Conservation (phyloP, 2,797 vertebrate species). For the Caiman crocodilus region DNA sequence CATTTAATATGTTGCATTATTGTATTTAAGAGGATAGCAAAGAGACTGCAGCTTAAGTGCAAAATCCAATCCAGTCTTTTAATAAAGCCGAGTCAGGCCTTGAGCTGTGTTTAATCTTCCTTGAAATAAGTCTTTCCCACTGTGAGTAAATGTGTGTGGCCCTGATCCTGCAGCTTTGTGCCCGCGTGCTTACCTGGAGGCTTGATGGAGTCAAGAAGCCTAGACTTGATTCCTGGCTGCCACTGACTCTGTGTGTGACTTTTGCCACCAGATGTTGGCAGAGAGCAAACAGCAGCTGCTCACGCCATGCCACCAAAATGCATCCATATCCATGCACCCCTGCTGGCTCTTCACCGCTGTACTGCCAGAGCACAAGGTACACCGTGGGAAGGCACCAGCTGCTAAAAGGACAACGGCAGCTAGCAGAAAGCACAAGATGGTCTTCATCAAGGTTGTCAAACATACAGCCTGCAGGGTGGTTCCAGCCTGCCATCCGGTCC, state of each 20-base stretch:
- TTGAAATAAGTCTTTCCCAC: background rate
- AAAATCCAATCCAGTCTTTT: conserved; percentile 56
- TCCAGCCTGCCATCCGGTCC: too few relatives aligned
- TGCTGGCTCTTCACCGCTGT: too few relatives aligned
- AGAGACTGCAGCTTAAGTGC: conserved; percentile 36
- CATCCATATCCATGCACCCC: too few relatives aligned
- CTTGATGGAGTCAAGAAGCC: background rate
- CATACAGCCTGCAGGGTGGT: too few relatives aligned
- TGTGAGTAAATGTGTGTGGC: background rate
- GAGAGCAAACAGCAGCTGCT: too few relatives aligned
- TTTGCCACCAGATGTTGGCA: too few relatives aligned
- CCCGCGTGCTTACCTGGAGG: background rate
- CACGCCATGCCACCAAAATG: too few relatives aligned
- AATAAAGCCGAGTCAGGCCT: conserved; percentile 32
- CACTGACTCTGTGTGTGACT: conserved; percentile 5
- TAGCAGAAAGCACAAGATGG: too few relatives aligned
- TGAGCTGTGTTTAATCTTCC: conserved; percentile 65
- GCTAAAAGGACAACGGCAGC: too few relatives aligned
- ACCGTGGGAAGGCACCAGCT: too few relatives aligned
- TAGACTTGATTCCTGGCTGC: background rate
- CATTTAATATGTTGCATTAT: background rate
- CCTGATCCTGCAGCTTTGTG: background rate
- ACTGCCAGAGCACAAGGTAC: too few relatives aligned
- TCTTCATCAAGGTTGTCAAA: too few relatives aligned
- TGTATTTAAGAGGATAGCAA: conserved; percentile 33